Evolutionary conservation across 2,113 vertebrate species (phyloP).

Genomic region (Zosterops lateralis): DNA sequence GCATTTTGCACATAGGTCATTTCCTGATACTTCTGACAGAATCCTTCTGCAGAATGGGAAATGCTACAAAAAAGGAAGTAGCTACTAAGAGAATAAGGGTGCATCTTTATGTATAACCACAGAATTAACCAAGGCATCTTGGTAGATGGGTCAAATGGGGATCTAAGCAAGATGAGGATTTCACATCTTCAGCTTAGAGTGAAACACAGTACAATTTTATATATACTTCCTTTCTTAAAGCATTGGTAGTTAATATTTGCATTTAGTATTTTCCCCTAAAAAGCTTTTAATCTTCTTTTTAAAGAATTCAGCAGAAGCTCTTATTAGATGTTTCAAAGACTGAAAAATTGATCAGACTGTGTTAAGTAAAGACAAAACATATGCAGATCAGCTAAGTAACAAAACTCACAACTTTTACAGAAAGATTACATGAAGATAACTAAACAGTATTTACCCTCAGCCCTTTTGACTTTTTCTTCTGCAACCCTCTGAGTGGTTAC

Average conservation of each 20-base stretch:
- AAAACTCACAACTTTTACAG: not conserved
- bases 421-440: not conserved
- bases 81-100: not conserved
- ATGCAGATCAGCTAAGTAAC: not conserved
- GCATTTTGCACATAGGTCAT: not conserved
- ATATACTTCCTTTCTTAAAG: not conserved
- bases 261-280: not conserved
- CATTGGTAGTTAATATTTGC: not conserved
- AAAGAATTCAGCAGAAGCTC: not conserved
- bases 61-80: not conserved
- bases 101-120: not conserved
- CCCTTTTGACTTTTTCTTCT: slow-evolving; percentile 72
- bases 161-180: not conserved
- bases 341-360: not conserved
- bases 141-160: not conserved
- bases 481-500: slow-evolving; percentile 68
- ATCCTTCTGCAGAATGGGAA: not conserved
- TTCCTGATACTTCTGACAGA: not conserved
- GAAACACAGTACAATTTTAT: not conserved
- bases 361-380: not conserved
- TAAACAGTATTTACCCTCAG: slow-evolving; percentile 69
- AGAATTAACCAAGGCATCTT: not conserved
- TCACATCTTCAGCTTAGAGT: not conserved
- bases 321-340: not conserved
- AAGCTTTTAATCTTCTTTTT: not conserved